Base-by-base conservation (phyloP, 2,797 vertebrate species). In the Emys orbicularis region DNA sequence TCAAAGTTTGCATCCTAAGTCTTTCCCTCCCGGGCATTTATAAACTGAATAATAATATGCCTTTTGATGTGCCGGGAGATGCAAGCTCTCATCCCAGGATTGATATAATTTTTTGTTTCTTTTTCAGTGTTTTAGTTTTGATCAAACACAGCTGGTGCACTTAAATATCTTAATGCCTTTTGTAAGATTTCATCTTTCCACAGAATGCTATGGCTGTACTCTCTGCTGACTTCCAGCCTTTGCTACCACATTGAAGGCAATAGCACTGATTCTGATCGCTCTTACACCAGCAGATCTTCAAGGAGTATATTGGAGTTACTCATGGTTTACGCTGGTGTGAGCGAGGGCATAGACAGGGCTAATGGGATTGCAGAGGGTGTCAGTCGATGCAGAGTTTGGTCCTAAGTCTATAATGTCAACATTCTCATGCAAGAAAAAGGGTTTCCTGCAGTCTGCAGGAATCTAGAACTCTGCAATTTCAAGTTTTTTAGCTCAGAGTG, bases 1-100 rank as follows among this genome's bases (percentile, higher is more conserved):
- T 19, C 0, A 1, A 0, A 0, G 0, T 0, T 23, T 85, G 44
- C 59, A 54, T 49, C 3, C 1, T 81, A 31, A 79, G 53, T 80
- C 8, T 54, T 16, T 29, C 1, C 81, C 65, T 6, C 27, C 3
- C 0, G 15, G 13, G 12, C 79, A 86, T 81, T 54, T 21, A 41
- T 31, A 6, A 1, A 29, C 8, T 3, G 5, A 8, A 23, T 34
- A 54, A 47, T 4, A 88, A 85, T 76, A 65, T 52, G 49, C 1
- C 23, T 10, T 72, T 49, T 16, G 12, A 2, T 89, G 83, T 44
- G 4, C 77, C 59, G 6, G 2, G 21, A 88, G 19, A 80, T 5
- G 4, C 5, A 79, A 31, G 65, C n/a, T 3, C 2, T 79, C 19
- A 54, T 47, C 13, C 47, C 27, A 18, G 13, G 13, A 77, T 18